Base-by-base conservation (phyloP, 2,888 invertebrate species). In the Metopia argyrocephala region DNA sequence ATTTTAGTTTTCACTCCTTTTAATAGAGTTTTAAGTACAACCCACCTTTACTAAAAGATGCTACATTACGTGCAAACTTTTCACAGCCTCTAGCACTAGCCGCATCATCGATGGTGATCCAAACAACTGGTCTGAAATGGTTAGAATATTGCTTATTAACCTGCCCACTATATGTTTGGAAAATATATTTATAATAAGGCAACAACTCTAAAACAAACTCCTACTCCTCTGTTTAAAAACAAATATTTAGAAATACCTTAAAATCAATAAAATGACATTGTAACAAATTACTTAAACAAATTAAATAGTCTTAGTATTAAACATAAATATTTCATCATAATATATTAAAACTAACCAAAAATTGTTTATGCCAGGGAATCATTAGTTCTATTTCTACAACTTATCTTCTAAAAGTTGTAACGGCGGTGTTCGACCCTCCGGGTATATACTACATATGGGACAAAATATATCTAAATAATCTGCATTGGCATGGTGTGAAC, bases 401-500 rank as follows among this genome's bases (percentile, higher is more conserved):
- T 38, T 38, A 15, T 84, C 83, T 25, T 85, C 84, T 18, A 88
- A 84, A 61, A 88, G 78, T 57, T 88, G 85, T 7, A 86, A 78
- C 0, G 87, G 86, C 20, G 86, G 86, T 6, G 85, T 83, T 21
- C 81, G 83, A 57, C 85, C 85, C 0, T 92, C 90, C 20, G 48
- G 25, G 81, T 91, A 92, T 74, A 91, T 91, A 85, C 92, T 92
- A 84, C 93, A 93, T 31, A 88, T 89, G 1, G 92, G 88, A 86
- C 93, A 93, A 85, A 92, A 93, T 85, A 93, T 93, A 78, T 93
- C 85, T 0, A 93, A 93, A 45, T 93, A 91, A 85, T 90, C 91
- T 59, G 92, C 91, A 50, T 92, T 91, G 76, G 93, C 91, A 28
- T 85, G 78, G 84, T 93, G 93, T 15, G 93, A 87, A 85, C 93